Evolutionary conservation across 2,888 invertebrate genomes (phyloP).

Genomic region (Pyralis farinalis): DNA sequence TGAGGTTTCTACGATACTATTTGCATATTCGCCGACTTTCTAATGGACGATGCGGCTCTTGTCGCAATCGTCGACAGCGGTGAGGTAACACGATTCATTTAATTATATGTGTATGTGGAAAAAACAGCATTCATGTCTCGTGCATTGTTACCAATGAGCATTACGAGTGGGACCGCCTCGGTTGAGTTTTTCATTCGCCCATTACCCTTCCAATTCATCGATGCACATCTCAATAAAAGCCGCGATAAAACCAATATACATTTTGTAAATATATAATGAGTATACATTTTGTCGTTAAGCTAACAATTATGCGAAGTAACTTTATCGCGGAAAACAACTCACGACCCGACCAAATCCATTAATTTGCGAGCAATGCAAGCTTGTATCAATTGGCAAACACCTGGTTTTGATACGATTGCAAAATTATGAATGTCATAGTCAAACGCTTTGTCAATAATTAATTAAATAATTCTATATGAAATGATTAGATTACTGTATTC

Average conservation of each 20-base stretch:
- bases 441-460: slow-evolving; percentile 35
- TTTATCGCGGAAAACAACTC: slow-evolving; percentile 29
- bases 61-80: slow-evolving; percentile 72
- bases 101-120: slow-evolving; percentile 62
- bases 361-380: slow-evolving; percentile 37
- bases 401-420: slow-evolving; percentile 32
- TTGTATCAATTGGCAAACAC: slow-evolving; percentile 33
- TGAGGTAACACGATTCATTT: slow-evolving; percentile 78
- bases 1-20: slow-evolving; percentile 81
- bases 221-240: slow-evolving; percentile 45
- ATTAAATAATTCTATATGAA: slow-evolving; percentile 56
- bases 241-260: slow-evolving; percentile 54
- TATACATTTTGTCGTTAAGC: slow-evolving; percentile 41
- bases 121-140: slow-evolving; percentile 57
- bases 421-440: slow-evolving; percentile 35
- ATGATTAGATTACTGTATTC: slow-evolving; percentile 52
- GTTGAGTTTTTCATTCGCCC: slow-evolving; percentile 45
- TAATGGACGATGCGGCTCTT: slow-evolving; percentile 79
- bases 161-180: slow-evolving; percentile 39
- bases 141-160: slow-evolving; percentile 57
- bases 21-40: slow-evolving; percentile 81
- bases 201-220: slow-evolving; percentile 43
- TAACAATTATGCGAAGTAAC: slow-evolving; percentile 43
- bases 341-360: slow-evolving; percentile 29
- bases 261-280: slow-evolving; percentile 49